Evolutionary conservation across 1,140 invertebrate genomes (phyloP).

Genomic region (Scaptodrosophila lebanonensis): DNA sequence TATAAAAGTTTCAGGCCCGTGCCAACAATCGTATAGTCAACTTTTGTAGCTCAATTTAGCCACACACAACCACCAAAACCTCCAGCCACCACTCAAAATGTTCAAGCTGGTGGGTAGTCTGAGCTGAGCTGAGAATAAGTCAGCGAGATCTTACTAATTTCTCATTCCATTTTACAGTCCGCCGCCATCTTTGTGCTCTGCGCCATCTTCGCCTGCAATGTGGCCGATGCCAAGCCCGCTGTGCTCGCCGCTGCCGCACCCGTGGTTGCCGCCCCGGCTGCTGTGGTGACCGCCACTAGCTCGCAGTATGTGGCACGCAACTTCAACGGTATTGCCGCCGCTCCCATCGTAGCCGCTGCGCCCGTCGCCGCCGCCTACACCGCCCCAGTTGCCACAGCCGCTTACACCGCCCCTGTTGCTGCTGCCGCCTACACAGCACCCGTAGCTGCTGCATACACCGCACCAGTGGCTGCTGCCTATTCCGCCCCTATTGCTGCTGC

Average conservation of each 20-base stretch:
- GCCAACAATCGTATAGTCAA: slow-evolving; percentile 36
- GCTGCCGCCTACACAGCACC: slow-evolving; percentile 51
- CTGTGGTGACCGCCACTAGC: slow-evolving; percentile 77
- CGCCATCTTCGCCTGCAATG: slow-evolving; percentile 57
- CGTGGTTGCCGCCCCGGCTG: slow-evolving; percentile 53
- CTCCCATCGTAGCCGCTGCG: slow-evolving; percentile 36
- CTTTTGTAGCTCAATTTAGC: slow-evolving; percentile 48
- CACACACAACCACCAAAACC: slow-evolving; percentile 31
- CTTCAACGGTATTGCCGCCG: slow-evolving; percentile 71
- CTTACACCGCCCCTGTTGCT: slow-evolving; percentile 43
- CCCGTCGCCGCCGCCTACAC: slow-evolving; percentile 50
- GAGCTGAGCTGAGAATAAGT: background rate
- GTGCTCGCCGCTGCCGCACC: slow-evolving; percentile 37
- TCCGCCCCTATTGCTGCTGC: slow-evolving; percentile 21
- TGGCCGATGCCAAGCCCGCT: slow-evolving; percentile 61
- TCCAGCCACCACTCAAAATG: slow-evolving; percentile 53
- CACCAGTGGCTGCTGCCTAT: slow-evolving; percentile 26
- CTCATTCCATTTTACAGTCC: slow-evolving; percentile 27
- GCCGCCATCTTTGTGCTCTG: slow-evolving; percentile 58
- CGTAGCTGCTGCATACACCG: slow-evolving; percentile 32
- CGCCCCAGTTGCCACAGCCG: slow-evolving; percentile 32
- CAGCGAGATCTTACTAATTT: background rate
- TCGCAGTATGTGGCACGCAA: slow-evolving; percentile 78
- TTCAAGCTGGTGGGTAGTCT: slow-evolving; percentile 63
- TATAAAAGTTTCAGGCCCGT: slow-evolving; percentile 56